Conservation (phyloP, 2,888 invertebrate genomes). For the Coremacera marginata region DNA sequence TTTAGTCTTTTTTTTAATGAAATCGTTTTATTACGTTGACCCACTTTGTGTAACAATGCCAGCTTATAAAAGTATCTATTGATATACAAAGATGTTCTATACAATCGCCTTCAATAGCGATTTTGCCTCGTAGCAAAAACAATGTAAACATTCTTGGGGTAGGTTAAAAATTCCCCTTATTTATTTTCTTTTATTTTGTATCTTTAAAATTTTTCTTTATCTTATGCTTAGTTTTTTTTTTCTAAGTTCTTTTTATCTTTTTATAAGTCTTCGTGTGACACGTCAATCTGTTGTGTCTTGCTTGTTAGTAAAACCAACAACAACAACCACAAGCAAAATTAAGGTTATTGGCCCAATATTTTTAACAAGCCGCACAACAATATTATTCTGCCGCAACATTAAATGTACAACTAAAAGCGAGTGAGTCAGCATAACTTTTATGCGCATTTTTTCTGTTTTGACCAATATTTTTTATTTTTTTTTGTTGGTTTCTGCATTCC, state of each 20-base stretch:
- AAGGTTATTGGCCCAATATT: slow-evolving; percentile 22
- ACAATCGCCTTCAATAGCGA: background rate
- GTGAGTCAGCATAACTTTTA: slow-evolving; percentile 9
- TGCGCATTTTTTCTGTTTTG: background rate
- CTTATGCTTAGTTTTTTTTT: background rate
- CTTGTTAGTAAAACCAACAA: background rate
- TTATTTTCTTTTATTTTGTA: background rate
- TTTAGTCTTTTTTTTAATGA: background rate
- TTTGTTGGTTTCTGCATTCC: background rate
- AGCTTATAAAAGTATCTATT: background rate
- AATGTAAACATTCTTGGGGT: slow-evolving; percentile 3
- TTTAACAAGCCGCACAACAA: too few species aligned
- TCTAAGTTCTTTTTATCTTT: background rate
- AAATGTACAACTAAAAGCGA: background rate
- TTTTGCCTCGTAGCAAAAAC: background rate
- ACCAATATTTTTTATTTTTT: background rate
- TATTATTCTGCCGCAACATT: too few species aligned
- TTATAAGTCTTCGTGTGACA: background rate
- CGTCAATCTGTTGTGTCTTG: background rate
- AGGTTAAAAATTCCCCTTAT: background rate
- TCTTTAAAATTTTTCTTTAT: background rate
- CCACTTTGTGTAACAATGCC: background rate
- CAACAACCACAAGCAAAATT: background rate
- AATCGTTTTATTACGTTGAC: background rate
- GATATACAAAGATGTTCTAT: too few species aligned